A percentile compares a stretch with the other conserved stretches of the same genome.
Evolutionary conservation across 2,888 invertebrate species (phyloP).

Genomic region (Watsonalla cultraria): DNA sequence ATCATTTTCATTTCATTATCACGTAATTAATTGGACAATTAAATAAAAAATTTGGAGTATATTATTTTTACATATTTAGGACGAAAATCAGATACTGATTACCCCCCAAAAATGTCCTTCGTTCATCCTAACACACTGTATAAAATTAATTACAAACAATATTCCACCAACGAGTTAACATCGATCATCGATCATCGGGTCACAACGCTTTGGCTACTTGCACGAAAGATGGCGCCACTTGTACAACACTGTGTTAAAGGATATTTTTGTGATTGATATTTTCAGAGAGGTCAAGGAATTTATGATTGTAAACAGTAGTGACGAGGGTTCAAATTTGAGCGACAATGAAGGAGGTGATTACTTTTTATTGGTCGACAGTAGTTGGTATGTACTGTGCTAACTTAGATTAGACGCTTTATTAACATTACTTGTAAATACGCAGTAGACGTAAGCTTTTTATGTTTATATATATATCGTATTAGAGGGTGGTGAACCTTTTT

Average conservation of each 20-base stretch:
- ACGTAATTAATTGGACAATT: too few relatives aligned
- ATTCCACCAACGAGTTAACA: slow-evolving; percentile 10
- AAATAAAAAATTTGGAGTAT: too few relatives aligned
- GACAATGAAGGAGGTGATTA: slow-evolving; percentile 57
- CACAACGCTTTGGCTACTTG: slow-evolving; percentile 31
- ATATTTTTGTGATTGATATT: slow-evolving; percentile 45
- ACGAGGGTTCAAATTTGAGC: slow-evolving; percentile 53
- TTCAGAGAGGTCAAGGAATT: slow-evolving; percentile 67
- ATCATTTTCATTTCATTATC: too few relatives aligned
- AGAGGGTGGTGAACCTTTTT: background rate
- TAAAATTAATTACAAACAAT: slow-evolving; percentile 8
- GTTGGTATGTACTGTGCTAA: slow-evolving; percentile 60
- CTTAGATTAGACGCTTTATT: slow-evolving; percentile 1
- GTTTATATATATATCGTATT: background rate
- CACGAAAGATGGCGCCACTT: slow-evolving; percentile 16
- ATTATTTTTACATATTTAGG: too few relatives aligned
- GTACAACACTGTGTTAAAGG: slow-evolving; percentile 12
- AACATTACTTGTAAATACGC: background rate
- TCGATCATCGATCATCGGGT: slow-evolving; percentile 29
- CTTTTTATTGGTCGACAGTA: slow-evolving; percentile 51
- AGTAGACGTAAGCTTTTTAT: slow-evolving; percentile 9
- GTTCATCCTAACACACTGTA: too few relatives aligned
- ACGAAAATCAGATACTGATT: too few relatives aligned
- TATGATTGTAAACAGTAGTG: slow-evolving; percentile 65
- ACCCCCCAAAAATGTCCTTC: too few relatives aligned